Base-by-base conservation (phyloP, 2,113 vertebrate species). In the Motacilla alba region DNA sequence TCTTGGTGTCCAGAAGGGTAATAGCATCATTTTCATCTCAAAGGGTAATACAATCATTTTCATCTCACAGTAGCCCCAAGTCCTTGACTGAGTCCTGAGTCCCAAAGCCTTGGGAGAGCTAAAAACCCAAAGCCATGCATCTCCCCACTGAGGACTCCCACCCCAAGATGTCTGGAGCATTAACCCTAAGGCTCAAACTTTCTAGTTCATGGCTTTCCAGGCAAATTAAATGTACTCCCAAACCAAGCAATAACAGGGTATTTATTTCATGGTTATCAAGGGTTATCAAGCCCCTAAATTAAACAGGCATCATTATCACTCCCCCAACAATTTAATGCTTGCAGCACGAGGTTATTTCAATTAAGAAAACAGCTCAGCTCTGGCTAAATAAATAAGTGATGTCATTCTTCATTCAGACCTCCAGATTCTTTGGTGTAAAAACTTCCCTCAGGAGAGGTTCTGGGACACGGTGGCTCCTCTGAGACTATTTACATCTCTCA, bases 401-500 rank as follows among this genome's bases (percentile, higher is more conserved):
- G 96, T 97, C 97, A 98, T 89, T 90, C 93, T 97, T 97, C 95
- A 96, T 96, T 98, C 94, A 94, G 94, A 74, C 84, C 89, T 96
- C 95, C 94, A 97, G 97, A 98, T 97, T 97, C 97, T 92, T 87
- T 21, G 66, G 93, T 83, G 94, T 78, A 85, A 96, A 97, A 96
- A 75, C 20, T 93, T 96, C 97, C 96, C 96, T 82, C 37, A 97
- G 96, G 95, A 97, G 96, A 83, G 60, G 33, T 37, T 70, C 72
- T 47, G 96, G 98, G 98, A 98, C 98, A 98, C 11, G 33, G 60
- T 95, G 98, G 98, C 98, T 98, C 98, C 98, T 97, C 85, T 8
- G 89, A 95, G 93, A 75, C 97, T 98, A 97, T 98, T 98, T 98
- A 87, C 97, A 97, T 97, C 97, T 67, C 95, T 75, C 96, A 94